These are phyloP conservation scores for Anthopleura xanthogrammica DNA, from an alignment of 92 coral and sea anemone genomes.

Conservation along the genomic window DNA sequence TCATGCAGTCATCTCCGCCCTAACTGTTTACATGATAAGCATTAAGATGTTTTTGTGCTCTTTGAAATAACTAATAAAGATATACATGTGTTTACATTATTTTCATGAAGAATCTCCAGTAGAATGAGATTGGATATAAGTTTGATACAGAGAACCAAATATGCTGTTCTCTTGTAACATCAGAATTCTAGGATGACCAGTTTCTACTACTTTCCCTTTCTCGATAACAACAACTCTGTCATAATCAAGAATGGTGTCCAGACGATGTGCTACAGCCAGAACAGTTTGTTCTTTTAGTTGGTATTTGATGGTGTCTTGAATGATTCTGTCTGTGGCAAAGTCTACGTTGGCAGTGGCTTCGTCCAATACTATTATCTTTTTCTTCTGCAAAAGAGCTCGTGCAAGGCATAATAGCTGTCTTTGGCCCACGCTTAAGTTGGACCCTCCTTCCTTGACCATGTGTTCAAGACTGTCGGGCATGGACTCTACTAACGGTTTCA, in stretches of 20 bases:
- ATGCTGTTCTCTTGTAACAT: background rate
- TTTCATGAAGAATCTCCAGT: too few relatives aligned
- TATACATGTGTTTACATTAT: too few relatives aligned
- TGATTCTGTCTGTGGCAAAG: slow-evolving; percentile 22
- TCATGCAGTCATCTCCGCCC: too few relatives aligned
- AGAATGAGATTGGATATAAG: background rate
- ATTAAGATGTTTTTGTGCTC: too few relatives aligned
- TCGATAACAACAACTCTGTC: slow-evolving; percentile 32
- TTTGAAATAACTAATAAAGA: too few relatives aligned
- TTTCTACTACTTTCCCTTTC: slow-evolving; percentile 29
- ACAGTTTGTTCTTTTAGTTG: slow-evolving; percentile 5
- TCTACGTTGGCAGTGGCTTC: slow-evolving; percentile 67
- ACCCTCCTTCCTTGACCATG: slow-evolving; percentile 46
- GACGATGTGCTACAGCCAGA: background rate
- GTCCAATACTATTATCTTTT: slow-evolving; percentile 27
- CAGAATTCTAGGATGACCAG: slow-evolving; percentile 16
- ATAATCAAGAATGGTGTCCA: slow-evolving; percentile 33
- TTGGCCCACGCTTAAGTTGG: slow-evolving; percentile 58
- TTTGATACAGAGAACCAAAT: slow-evolving; percentile 21
- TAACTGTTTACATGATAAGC: too few relatives aligned
- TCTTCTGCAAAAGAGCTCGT: slow-evolving; percentile 13
- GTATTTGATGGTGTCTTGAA: slow-evolving; percentile 24
- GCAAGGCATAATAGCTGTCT: background rate
- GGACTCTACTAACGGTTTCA: slow-evolving; percentile 27
- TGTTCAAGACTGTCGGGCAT: slow-evolving; percentile 49